Conservation (phyloP, 2,113 vertebrate genomes). For the Struthidea cinerea region DNA sequence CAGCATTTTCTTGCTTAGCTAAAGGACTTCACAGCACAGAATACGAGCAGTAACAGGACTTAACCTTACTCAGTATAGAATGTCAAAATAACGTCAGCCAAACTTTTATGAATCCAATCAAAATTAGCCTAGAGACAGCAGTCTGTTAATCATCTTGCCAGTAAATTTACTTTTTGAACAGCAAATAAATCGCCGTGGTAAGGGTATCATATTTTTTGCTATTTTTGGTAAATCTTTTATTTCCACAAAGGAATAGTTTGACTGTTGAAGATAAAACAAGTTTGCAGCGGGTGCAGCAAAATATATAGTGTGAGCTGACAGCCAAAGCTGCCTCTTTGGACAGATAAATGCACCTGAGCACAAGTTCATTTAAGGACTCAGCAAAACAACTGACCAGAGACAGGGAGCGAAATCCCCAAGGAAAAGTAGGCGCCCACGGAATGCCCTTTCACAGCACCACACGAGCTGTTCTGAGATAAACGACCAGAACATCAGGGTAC, state of each 20-base stretch:
- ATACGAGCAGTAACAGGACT: neutral
- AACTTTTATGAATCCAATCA: neutral
- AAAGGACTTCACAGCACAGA: neutral
- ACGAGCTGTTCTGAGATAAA: neutral
- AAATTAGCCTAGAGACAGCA: constrained; percentile 19
- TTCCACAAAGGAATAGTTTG: neutral
- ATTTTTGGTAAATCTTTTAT: neutral
- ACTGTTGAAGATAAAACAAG: neutral
- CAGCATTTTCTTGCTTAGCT: neutral
- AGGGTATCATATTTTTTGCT: neutral
- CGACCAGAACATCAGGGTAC: neutral
- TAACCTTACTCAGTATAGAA: neutral
- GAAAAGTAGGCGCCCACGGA: neutral
- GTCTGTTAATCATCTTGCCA: neutral
- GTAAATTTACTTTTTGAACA: neutral
- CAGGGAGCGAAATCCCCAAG: neutral
- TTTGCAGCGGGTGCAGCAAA: neutral
- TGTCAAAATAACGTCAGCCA: neutral
- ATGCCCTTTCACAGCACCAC: neutral
- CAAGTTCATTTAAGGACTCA: neutral
- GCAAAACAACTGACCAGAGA: neutral
- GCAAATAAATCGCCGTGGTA: neutral
- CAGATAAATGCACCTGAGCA: neutral
- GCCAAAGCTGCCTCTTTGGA: neutral
- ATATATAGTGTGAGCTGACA: neutral